A percentile compares a stretch with the other conserved stretches of the same genome.
These are phyloP conservation scores for Gobiocypris rarus DNA, from an alignment of 2,113 vertebrate species.

Conservation along the genomic window DNA sequence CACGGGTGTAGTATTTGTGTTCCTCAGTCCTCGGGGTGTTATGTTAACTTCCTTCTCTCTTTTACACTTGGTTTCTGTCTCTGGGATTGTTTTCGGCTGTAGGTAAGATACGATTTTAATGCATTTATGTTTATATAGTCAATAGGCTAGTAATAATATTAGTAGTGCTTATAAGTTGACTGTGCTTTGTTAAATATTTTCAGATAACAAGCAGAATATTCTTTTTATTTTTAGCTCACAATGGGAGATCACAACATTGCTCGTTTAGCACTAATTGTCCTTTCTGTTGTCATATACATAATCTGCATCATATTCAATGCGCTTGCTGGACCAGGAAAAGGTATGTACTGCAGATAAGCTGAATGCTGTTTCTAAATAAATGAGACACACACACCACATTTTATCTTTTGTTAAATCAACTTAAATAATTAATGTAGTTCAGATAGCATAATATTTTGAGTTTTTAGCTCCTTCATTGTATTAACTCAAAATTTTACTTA, in stretches of 20 bases:
- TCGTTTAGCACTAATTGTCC: conserved; percentile 56
- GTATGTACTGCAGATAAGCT: conserved; percentile 54
- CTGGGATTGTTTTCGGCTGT: neutral
- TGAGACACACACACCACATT: too few species aligned
- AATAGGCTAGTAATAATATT: neutral
- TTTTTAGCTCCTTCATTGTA: too few species aligned
- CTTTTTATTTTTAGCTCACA: conserved; percentile 32
- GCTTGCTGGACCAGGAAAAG: conserved; percentile 62
- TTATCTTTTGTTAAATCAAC: too few species aligned
- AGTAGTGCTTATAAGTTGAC: neutral
- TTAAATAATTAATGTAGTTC: too few species aligned
- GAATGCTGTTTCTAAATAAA: neutral
- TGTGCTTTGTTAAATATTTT: neutral
- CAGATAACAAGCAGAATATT: neutral
- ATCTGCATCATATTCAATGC: conserved; percentile 60
- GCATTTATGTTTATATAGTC: neutral
- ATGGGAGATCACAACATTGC: conserved; percentile 63
- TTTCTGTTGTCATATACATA: conserved; percentile 64
- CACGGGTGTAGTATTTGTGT: neutral
- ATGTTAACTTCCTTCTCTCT: neutral
- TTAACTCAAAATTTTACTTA: too few species aligned
- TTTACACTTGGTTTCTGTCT: neutral
- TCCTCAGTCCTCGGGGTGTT: neutral
- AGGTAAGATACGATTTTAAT: neutral
- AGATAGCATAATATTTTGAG: too few species aligned